A percentile compares a stretch with the other conserved stretches of the same genome.
phyloP scores from a whole-genome alignment of 2,888 invertebrate genomes.

The Apodemia duryi region DNA sequence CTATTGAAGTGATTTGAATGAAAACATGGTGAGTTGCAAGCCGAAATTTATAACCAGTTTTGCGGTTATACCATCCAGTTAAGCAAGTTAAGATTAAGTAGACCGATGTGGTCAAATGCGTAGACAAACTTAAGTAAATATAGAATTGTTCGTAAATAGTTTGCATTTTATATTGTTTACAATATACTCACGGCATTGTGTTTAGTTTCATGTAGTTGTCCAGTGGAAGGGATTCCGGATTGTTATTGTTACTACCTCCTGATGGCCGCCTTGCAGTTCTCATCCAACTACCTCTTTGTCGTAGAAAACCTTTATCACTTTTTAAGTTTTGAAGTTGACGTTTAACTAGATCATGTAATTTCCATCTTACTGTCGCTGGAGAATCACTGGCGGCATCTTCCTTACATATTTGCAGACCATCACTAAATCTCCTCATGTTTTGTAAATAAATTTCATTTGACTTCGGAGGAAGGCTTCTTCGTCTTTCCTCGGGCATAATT shows the following conservation, averaged over 20 bases:
- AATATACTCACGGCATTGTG: slow-evolving; percentile 68
- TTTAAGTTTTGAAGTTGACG: slow-evolving; percentile 69
- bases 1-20: slow-evolving; percentile 48
- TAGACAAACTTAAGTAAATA: slow-evolving; percentile 40
- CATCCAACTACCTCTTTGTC: slow-evolving; percentile 73
- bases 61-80: slow-evolving; percentile 32
- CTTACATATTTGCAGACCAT: slow-evolving; percentile 72
- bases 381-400: slow-evolving; percentile 76
- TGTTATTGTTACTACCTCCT: slow-evolving; percentile 54
- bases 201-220: slow-evolving; percentile 71
- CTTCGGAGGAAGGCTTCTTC: slow-evolving; percentile 73
- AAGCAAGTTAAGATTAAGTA: slow-evolving; percentile 49
- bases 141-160: slow-evolving; percentile 28
- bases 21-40: slow-evolving; percentile 43
- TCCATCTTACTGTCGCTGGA: slow-evolving; percentile 61
- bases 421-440: slow-evolving; percentile 73
- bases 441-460: slow-evolving; percentile 73
- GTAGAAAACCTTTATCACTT: slow-evolving; percentile 68
- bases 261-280: slow-evolving; percentile 67
- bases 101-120: slow-evolving; percentile 45
- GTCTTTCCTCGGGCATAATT: slow-evolving; percentile 66
- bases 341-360: slow-evolving; percentile 76
- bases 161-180: background rate
- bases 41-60: slow-evolving; percentile 55
- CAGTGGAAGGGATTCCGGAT: slow-evolving; percentile 51